Base-by-base conservation (phyloP, 2,888 invertebrate genomes). In the Amblyteles armatorius region DNA sequence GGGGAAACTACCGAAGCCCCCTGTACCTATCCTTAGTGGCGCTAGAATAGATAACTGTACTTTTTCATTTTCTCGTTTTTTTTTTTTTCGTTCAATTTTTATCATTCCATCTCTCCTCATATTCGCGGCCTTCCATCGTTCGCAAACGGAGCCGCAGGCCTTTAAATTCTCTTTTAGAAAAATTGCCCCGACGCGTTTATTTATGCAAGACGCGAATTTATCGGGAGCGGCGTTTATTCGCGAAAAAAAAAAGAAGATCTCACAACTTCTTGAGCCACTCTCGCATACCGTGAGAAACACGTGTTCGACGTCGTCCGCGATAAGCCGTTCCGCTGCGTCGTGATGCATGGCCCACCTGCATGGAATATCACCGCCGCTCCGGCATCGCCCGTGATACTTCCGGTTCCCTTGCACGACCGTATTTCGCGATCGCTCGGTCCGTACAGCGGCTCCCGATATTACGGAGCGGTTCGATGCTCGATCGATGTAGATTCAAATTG, bases 401-500 rank as follows among this genome's bases (percentile, higher is more conserved):
- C 26, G 16, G 9, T n/a, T 19, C 6, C 29, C 50, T 52, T 33
- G 4, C 65, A 36, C 29, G n/a, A 16, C 29, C 13, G 71, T 19
- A 57, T 63, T 79, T 63, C 19, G 63, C 19, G 48, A 63, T 50
- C 40, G 36, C 57, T 29, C 40, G 60, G 3, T 5, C 63, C 33
- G 26, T n/a, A 50, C 13, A 48, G 26, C 13, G n/a, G 13, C 55
- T 44, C 48, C 26, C 50, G 77, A 60, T 67, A 57, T 72, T 68
- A 73, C 50, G 40, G 36, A 60, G 36, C 9, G 19, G 3, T 19
- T 48, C 33, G 67, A 78, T 72, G 40, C 2, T 33, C 65, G 40
- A 50, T 52, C 50, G 67, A 73, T 57, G 50, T 33, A 16, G 0
- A 76, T 83, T 72, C 19, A 80, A 83, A 83, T 80, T 83, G 29